phyloP scores from a whole-genome alignment of 2,888 invertebrate species.

The Megalurothrips usitatus region DNA sequence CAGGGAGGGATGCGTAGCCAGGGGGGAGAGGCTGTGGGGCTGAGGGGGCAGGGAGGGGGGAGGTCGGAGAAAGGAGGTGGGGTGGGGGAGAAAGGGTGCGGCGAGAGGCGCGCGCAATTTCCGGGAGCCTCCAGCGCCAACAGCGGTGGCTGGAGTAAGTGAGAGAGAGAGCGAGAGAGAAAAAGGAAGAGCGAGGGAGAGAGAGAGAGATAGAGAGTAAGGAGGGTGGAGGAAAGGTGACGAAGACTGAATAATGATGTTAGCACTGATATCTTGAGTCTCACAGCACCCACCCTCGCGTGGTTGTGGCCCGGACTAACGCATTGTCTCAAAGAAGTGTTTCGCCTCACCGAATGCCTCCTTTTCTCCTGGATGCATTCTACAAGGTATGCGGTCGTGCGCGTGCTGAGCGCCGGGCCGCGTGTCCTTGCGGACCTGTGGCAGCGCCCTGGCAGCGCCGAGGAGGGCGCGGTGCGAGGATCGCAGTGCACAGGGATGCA shows the following conservation, averaged over 20 bases:
- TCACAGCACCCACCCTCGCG: too few relatives aligned
- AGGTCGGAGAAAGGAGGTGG: not conserved
- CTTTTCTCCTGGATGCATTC: too few relatives aligned
- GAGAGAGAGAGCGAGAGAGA: not conserved
- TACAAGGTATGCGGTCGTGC: too few relatives aligned
- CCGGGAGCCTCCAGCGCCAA: not conserved
- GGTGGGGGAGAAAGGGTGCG: not conserved
- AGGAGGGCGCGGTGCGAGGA: not conserved
- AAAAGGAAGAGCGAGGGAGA: not conserved
- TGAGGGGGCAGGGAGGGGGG: not conserved
- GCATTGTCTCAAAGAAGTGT: too few relatives aligned
- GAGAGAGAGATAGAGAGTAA: not conserved
- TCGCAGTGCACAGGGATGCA: not conserved
- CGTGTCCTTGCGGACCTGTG: too few relatives aligned
- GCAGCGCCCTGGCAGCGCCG: too few relatives aligned
- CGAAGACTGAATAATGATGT: too few relatives aligned
- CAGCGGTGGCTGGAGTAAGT: not conserved
- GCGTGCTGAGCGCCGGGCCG: too few relatives aligned
- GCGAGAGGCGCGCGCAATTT: constrained; percentile 2
- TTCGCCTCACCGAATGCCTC: too few relatives aligned
- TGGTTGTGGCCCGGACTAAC: too few relatives aligned
- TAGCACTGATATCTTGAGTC: too few relatives aligned
- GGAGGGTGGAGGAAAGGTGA: too few relatives aligned
- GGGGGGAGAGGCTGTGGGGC: not conserved
- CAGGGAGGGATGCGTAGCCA: not conserved